Conservation (phyloP, 2,113 vertebrate species). For the Phyllostomus hastatus region DNA sequence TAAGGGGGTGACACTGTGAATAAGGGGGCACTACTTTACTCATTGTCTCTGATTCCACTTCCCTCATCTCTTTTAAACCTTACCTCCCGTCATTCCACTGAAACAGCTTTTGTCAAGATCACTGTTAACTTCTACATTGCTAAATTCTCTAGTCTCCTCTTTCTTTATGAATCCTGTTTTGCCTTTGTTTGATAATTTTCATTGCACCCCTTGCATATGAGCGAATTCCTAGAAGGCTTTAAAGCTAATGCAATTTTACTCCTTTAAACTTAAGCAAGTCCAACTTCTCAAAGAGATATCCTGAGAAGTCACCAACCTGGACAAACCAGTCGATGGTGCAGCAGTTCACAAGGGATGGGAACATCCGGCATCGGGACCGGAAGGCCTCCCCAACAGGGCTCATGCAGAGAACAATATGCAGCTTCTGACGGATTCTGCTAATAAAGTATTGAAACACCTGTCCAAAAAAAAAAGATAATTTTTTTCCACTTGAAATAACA, state of each 20-base stretch:
- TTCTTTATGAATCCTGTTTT: neutral
- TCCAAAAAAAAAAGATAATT: neutral
- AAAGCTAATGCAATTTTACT: neutral
- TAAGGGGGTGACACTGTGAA: no score
- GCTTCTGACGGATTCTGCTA: slow-evolving; percentile 85
- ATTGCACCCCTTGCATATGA: neutral
- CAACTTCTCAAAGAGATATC: neutral
- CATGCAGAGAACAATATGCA: slow-evolving; percentile 90
- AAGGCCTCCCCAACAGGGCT: slow-evolving; percentile 89
- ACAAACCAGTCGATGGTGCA: slow-evolving; percentile 92
- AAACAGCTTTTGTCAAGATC: neutral
- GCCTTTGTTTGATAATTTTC: neutral
- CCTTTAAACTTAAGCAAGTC: neutral
- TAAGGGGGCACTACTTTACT: neutral
- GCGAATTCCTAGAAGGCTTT: neutral
- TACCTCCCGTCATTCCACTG: neutral
- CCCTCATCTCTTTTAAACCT: neutral
- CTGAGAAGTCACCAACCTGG: slow-evolving; percentile 77
- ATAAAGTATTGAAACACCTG: slow-evolving; percentile 91
- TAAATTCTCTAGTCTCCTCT: neutral
- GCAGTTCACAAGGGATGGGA: slow-evolving; percentile 90
- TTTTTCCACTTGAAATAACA: slow-evolving; percentile 36
- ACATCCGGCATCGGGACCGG: slow-evolving; percentile 88
- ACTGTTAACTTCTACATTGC: neutral
- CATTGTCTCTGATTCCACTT: neutral